Evolutionary conservation across 2,797 vertebrate species (phyloP), one percentile per base, ranked within the genome.

Genomic region (Gila robusta): DNA sequence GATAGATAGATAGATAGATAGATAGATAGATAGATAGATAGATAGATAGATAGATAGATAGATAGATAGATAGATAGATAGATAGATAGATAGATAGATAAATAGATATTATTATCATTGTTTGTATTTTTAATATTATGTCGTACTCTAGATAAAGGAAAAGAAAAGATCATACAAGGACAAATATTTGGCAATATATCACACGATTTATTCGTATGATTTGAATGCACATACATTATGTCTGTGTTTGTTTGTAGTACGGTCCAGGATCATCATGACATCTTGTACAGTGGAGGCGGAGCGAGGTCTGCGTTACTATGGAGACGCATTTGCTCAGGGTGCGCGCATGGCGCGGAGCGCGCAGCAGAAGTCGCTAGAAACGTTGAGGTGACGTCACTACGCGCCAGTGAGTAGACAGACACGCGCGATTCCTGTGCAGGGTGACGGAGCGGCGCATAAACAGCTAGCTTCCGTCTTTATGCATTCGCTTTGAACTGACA

Each of bases 361-460:
- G 87, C 62, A 69, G 64, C 87, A 59, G 88, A 90, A 89, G 84
- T 87, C 83, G 86, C 91, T 87, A 90, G 88, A 91, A 92, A 84
- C 87, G 47, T 41, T 83, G 59, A 78, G 62, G 73, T 74, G 70
- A 67, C 72, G 79, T 80, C 84, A 87, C 91, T 89, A 89, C 93
- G 79, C 84, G 89, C 90, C 67, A 79, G 70, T 70, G 0, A 12
- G 49, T 72, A 93, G 91, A 17, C 16, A 2, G 52, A 8, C 91
- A 78, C 95, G 93, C 94, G 93, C 94, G 89, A 37, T 62, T 90
- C 32, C 52, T 26, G 67, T 39, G 41, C 54, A 76, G 17, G 79
- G 23, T 62, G 67, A 71, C 56, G 64, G 64, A 35, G 59, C 44
- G 16, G 32, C 49, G 82, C 44, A 52, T 80, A 44, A 67, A 62